Conservation (phyloP, 92 coral and sea anemone species). For the Pocillopora grandis region DNA sequence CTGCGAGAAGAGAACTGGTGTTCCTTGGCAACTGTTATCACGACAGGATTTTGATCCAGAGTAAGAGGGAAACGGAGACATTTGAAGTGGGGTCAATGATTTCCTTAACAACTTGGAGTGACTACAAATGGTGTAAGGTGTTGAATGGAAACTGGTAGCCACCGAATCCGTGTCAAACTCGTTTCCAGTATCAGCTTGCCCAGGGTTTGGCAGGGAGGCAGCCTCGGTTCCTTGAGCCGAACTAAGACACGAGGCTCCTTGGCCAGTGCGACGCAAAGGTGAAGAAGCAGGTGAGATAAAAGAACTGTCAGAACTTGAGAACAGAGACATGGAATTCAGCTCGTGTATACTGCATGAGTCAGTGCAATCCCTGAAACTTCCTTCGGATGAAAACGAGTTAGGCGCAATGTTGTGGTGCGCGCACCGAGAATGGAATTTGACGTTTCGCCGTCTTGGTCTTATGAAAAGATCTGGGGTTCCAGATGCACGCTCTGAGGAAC, state of each 20-base stretch:
- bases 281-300: neutral
- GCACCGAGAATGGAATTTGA: neutral
- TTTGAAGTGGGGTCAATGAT: neutral
- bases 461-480: slow-evolving; percentile 9
- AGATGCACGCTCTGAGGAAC: neutral
- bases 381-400: neutral
- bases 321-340: slow-evolving; percentile 24
- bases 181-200: neutral
- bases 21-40: slow-evolving; percentile 10
- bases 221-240: neutral
- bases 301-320: slow-evolving; percentile 10
- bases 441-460: neutral
- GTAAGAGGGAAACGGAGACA: slow-evolving; percentile 7
- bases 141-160: slow-evolving; percentile 21
- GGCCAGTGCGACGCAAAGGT: neutral
- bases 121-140: neutral
- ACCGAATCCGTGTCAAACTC: neutral
- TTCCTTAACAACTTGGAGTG: neutral
- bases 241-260: neutral
- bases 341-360: slow-evolving; percentile 12
- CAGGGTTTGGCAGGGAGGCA: neutral
- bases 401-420: neutral
- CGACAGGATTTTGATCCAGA: neutral
- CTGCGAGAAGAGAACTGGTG: slow-evolving; percentile 29
- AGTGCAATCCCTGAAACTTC: neutral